phyloP scores from a whole-genome alignment of 2,888 invertebrate species.

The Acleris sparsana region DNA sequence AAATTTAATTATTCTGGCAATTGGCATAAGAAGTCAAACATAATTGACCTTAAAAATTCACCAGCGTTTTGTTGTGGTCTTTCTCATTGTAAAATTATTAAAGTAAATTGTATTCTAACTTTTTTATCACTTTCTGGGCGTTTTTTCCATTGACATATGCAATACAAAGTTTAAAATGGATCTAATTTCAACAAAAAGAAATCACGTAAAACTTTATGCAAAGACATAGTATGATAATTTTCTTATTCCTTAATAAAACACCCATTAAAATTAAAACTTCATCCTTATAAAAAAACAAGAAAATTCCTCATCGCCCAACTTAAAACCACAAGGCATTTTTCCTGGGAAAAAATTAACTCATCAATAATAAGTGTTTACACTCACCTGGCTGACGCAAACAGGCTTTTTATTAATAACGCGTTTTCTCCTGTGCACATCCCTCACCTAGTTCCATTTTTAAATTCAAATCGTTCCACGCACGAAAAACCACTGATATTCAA shows the following conservation, averaged over 20 bases:
- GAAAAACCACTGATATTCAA: constrained; percentile 37
- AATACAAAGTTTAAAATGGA: no score
- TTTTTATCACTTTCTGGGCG: no score
- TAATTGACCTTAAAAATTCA: no score
- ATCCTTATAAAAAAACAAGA: constrained; percentile 23
- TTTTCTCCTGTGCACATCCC: constrained; percentile 54
- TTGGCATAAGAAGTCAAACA: no score
- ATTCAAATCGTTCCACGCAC: constrained; percentile 39
- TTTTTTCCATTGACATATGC: no score
- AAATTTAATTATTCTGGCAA: no score
- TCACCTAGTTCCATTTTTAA: constrained; percentile 53
- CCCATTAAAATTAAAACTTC: constrained; percentile 9
- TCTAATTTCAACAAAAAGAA: neutral
- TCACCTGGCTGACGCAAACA: constrained; percentile 43
- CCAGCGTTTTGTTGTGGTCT: no score
- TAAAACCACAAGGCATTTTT: constrained; percentile 19
- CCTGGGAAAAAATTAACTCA: constrained; percentile 43
- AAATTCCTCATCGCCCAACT: constrained; percentile 3
- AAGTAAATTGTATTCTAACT: no score
- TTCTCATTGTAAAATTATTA: no score
- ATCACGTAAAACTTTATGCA: neutral
- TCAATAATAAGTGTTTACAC: constrained; percentile 46
- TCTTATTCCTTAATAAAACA: constrained; percentile 2
- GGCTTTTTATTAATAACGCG: constrained; percentile 57
- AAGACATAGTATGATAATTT: constrained; percentile 11